These are phyloP conservation scores for Punctoribates punctum DNA, from an alignment of 2,888 invertebrate genomes.

Conservation along the genomic window DNA sequence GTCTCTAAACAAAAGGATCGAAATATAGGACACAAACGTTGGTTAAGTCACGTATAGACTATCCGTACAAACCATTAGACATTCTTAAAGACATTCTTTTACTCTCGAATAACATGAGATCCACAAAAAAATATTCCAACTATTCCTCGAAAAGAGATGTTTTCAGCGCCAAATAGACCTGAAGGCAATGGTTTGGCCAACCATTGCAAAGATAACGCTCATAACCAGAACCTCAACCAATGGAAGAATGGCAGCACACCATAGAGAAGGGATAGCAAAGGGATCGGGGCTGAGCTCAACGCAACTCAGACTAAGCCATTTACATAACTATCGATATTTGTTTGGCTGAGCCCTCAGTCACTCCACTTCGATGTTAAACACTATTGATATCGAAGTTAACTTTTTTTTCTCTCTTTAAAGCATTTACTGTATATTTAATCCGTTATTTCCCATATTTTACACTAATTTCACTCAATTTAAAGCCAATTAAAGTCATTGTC, in stretches of 20 bases:
- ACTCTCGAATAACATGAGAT: neutral
- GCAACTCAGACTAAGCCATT: neutral
- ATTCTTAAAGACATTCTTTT: neutral
- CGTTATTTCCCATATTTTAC: neutral
- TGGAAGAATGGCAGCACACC: neutral
- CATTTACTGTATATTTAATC: neutral
- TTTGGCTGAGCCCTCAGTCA: neutral
- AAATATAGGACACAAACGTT: conserved; percentile 1
- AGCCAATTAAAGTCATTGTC: neutral
- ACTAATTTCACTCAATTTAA: neutral
- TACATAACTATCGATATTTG: neutral
- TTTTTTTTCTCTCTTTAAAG: neutral
- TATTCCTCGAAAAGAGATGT: neutral
- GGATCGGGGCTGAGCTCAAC: neutral
- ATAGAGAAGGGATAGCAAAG: neutral
- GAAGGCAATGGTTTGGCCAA: neutral
- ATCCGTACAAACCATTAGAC: neutral
- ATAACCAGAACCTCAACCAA: neutral
- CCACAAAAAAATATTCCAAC: neutral
- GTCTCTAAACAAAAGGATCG: neutral
- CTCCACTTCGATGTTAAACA: neutral
- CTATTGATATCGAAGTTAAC: neutral
- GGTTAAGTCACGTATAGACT: neutral
- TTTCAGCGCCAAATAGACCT: neutral
- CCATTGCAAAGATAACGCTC: neutral